phyloP scores from a whole-genome alignment of 2,888 invertebrate species.

The Yponomeuta malinellus region DNA sequence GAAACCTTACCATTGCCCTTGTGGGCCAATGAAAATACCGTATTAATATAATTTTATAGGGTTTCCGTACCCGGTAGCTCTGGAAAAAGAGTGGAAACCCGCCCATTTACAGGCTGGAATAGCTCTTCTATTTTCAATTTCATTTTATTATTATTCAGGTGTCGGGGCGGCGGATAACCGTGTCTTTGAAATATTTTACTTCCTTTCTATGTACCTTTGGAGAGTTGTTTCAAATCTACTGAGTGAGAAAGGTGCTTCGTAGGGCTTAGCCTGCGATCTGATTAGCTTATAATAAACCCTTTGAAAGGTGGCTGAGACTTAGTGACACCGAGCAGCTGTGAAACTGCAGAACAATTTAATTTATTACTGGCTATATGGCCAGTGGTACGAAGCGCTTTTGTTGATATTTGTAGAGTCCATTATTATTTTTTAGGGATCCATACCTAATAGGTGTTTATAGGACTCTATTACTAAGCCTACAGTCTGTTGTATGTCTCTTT shows the following conservation, averaged over 20 bases:
- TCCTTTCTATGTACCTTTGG: not conserved
- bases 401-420: too few relatives aligned
- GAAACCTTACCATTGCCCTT: too few relatives aligned
- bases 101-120: too few relatives aligned
- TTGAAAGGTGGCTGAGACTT: not conserved
- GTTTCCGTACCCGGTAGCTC: not conserved
- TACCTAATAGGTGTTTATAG: too few relatives aligned
- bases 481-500: not conserved
- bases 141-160: too few relatives aligned
- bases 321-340: not conserved
- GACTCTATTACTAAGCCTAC: too few relatives aligned
- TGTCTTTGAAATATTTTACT: not conserved
- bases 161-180: too few relatives aligned
- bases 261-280: not conserved
- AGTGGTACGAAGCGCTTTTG: too few relatives aligned
- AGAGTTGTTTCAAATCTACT: not conserved
- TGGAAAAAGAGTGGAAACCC: too few relatives aligned
- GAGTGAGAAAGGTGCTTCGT: not conserved
- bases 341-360: not conserved
- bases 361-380: not conserved
- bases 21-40: not conserved
- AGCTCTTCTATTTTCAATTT: too few relatives aligned
- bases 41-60: not conserved
- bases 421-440: too few relatives aligned
- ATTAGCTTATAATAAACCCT: not conserved